Conservation (phyloP, 2,113 vertebrate species). For the Semnopithecus entellus region DNA sequence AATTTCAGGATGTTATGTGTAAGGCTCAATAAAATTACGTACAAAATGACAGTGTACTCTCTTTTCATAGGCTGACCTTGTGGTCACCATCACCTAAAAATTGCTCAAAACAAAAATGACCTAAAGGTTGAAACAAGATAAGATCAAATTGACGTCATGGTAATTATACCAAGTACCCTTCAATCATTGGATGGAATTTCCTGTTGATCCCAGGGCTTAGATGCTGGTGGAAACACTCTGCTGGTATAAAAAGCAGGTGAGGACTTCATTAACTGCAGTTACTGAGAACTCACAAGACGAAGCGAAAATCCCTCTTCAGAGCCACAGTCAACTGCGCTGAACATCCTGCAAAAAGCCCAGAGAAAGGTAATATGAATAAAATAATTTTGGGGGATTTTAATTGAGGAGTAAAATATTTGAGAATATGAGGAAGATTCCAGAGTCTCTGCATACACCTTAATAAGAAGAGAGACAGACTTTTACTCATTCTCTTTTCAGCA, state of each 20-base stretch:
- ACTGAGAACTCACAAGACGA: slow-evolving; percentile 52
- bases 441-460: not conserved
- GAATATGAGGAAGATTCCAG: not conserved
- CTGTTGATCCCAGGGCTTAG: slow-evolving; percentile 86
- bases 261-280: slow-evolving; percentile 64
- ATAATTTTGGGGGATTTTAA: slow-evolving; percentile 48
- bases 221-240: slow-evolving; percentile 71
- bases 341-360: slow-evolving; percentile 50
- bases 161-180: slow-evolving; percentile 84
- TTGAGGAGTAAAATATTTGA: slow-evolving; percentile 40
- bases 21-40: slow-evolving; percentile 67
- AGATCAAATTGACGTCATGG: slow-evolving; percentile 82
- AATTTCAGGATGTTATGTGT: slow-evolving; percentile 59
- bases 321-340: slow-evolving; percentile 64
- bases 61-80: slow-evolving; percentile 79
- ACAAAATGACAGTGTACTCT: slow-evolving; percentile 51
- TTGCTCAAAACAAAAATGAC: slow-evolving; percentile 76
- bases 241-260: slow-evolving; percentile 82
- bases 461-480: slow-evolving; percentile 13
- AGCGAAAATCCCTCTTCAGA: slow-evolving; percentile 65
- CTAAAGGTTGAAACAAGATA: slow-evolving; percentile 80
- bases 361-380: slow-evolving; percentile 83
- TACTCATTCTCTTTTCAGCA: slow-evolving; percentile 23
- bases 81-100: slow-evolving; percentile 57
- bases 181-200: slow-evolving; percentile 79